Percentiles rank a stretch among this genome's conserved stretches.
Conservation (phyloP, 2,113 vertebrate species). For the Acanthisitta chloris region DNA sequence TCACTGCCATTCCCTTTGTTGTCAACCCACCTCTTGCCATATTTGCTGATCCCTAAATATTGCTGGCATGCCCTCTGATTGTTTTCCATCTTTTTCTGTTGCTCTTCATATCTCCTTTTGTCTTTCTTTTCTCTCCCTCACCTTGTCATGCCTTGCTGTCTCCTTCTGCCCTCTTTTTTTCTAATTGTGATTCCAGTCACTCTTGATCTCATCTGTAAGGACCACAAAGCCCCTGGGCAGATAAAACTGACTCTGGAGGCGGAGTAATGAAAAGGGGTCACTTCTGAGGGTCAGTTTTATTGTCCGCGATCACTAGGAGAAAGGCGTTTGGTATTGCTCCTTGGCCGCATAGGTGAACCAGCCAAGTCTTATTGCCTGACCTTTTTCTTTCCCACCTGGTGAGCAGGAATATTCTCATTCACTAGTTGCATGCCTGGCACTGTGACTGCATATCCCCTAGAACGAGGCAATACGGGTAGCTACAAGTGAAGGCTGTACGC, state of each 20-base stretch:
- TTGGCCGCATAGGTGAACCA: neutral
- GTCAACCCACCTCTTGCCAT: neutral
- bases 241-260: neutral
- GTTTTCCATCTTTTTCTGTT: neutral
- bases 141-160: neutral
- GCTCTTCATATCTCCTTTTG: neutral
- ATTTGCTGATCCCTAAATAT: neutral
- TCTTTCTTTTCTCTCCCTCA: neutral
- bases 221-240: neutral
- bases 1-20: neutral
- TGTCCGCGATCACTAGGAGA: neutral
- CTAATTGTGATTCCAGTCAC: constrained; percentile 33
- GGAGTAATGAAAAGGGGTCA: neutral
- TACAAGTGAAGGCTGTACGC: neutral
- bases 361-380: neutral
- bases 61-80: neutral
- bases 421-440: accelerated
- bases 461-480: neutral
- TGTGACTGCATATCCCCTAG: neutral
- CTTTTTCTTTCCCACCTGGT: neutral
- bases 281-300: constrained; percentile 4
- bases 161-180: neutral
- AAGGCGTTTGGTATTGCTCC: neutral
- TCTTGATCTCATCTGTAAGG: neutral
- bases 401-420: neutral